phyloP scores from a whole-genome alignment of 2,797 vertebrate species.

The Euphonia xanthogaster region DNA sequence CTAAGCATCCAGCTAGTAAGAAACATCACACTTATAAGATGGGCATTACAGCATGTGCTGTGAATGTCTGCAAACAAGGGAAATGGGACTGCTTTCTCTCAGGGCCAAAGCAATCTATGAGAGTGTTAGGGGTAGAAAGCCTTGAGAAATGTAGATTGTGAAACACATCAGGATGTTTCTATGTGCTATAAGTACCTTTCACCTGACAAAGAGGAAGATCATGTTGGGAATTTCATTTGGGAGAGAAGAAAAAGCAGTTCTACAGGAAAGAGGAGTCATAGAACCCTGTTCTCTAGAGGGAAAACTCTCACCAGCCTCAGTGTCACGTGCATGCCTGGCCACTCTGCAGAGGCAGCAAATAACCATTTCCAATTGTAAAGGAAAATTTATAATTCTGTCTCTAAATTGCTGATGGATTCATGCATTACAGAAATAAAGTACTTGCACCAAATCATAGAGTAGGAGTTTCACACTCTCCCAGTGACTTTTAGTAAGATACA shows the following conservation, averaged over 20 bases:
- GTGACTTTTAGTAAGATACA: neutral
- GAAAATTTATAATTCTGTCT: neutral
- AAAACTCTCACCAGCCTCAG: neutral
- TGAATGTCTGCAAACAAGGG: neutral
- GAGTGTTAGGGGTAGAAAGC: neutral
- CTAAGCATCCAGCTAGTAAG: neutral
- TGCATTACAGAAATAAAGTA: neutral
- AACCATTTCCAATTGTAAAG: neutral
- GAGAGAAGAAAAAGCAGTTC: neutral
- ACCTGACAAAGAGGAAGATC: neutral
- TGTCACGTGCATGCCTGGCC: fast-evolving
- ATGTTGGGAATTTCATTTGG: neutral
- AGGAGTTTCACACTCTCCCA: neutral
- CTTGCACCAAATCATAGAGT: neutral
- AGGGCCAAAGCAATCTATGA: neutral
- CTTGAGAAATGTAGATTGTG: neutral
- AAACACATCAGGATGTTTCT: neutral
- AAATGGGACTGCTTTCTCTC: neutral
- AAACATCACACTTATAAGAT: neutral
- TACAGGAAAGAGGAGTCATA: neutral
- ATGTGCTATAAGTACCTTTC: neutral
- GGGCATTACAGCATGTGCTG: neutral
- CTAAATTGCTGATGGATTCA: neutral
- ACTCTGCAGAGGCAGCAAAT: neutral
- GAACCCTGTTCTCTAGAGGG: neutral